Evolutionary conservation across 2,113 vertebrate genomes (phyloP).

Genomic region (Opisthocomus hoazin): DNA sequence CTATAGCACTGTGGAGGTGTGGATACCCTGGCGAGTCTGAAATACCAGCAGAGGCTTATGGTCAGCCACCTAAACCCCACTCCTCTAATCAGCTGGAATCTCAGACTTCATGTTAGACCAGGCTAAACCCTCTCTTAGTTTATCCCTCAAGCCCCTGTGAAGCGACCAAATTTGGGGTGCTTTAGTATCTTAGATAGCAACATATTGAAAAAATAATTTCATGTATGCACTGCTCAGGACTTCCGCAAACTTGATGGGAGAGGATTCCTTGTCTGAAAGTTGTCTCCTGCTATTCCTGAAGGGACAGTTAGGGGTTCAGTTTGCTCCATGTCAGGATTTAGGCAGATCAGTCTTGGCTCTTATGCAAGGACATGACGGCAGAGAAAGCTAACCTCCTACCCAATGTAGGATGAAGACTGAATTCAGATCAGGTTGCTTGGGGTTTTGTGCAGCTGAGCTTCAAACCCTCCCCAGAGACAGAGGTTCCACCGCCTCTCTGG

Average conservation of each 20-base stretch:
- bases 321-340: not conserved
- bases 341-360: not conserved
- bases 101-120: not conserved
- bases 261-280: not conserved
- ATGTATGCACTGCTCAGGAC: not conserved
- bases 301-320: not conserved
- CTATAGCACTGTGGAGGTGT: not conserved
- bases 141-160: not conserved
- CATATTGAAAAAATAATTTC: not conserved
- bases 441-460: not conserved
- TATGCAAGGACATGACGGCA: not conserved
- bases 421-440: not conserved
- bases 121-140: not conserved
- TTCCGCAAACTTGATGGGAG: not conserved
- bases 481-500: not conserved
- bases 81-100: not conserved
- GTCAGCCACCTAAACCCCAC: not conserved
- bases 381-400: not conserved
- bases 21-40: not conserved
- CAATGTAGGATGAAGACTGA: not conserved
- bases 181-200: not conserved
- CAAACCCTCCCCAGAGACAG: not conserved
- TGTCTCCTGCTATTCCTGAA: not conserved
- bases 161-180: not conserved
- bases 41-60: not conserved